A percentile compares a stretch with the other conserved stretches of the same genome.
These are phyloP conservation scores for Lithophane leautieri DNA, from an alignment of 2,888 invertebrate genomes.

Conservation along the genomic window DNA sequence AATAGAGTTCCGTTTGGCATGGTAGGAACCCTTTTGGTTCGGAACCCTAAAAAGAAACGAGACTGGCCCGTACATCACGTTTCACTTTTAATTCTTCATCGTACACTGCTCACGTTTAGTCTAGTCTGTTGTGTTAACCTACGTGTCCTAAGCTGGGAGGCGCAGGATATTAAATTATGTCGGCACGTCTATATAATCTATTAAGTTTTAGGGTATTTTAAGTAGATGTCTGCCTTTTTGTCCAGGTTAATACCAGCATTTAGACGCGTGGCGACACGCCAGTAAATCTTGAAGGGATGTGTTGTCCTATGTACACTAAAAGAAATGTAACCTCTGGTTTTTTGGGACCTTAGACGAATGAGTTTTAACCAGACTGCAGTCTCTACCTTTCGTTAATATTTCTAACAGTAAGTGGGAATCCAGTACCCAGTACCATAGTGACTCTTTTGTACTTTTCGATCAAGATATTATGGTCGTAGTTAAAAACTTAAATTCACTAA, in stretches of 20 bases:
- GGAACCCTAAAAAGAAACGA: too few relatives aligned
- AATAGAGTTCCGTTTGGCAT: too few relatives aligned
- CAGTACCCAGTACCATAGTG: background rate
- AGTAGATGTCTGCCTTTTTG: background rate
- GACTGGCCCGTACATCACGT: conserved; percentile 11
- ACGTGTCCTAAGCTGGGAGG: conserved; percentile 22
- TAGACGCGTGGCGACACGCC: background rate
- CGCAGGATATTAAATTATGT: conserved; percentile 6
- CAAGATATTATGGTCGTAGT: background rate
- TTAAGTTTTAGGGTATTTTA: background rate
- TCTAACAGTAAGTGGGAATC: background rate
- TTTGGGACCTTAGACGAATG: background rate
- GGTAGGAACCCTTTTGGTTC: too few relatives aligned
- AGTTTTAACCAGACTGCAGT: background rate
- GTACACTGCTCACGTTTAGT: background rate
- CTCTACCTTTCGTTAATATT: background rate
- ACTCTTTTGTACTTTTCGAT: background rate
- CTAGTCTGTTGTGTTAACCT: conserved; percentile 12
- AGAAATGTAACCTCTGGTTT: background rate
- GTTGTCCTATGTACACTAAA: background rate
- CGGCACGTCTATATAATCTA: background rate
- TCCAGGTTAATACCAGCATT: background rate
- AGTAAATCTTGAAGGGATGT: too few relatives aligned
- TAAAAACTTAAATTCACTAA: background rate
- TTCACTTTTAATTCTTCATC: conserved; percentile 29